Evolutionary conservation across 2,797 vertebrate genomes (phyloP), one percentile per base, ranked within the genome.

Genomic region (Chaetophractus vellerosus): DNA sequence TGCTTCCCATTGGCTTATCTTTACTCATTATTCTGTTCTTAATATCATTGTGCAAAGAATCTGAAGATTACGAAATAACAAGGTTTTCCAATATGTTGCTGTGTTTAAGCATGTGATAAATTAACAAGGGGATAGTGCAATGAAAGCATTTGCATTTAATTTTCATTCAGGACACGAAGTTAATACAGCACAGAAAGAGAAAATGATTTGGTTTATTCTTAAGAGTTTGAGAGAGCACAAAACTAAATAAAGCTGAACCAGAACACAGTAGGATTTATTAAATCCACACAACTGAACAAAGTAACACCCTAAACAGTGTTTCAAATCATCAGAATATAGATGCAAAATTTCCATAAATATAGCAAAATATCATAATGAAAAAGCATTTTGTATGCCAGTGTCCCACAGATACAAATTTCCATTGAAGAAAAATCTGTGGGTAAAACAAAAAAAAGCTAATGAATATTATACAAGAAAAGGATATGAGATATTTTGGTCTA

Each of bases 81-180:
- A 96, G 95, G 78, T 92, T 0, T 0, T 97, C 95, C 96, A 96
- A 94, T 88, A 96, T 83, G 90, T 92, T 93, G 88, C 95, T 96
- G 95, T 96, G 45, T 89, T 96, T 97, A 97, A 97, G 95, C 78
- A 97, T 88, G 96, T 95, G 96, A 75, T 94, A 97, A 96, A 97
- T 88, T 96, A 97, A 94, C 93, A 69, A 89, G 93, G 82, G 90
- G 26, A 83, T 63, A 88, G 81, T 85, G 76, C 69, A 90, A 76
- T 79, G 81, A 93, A 91, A 95, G 84, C 84, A 94, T 94, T 97
- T 97, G 91, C 78, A 96, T 95, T 97, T 97, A 90, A 96, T 97
- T 96, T 97, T 57, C 81, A 96, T 81, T 96, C 85, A 95, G 75
- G n/a, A n/a, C 87, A 90, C 90, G 93, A 76, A 96, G 26, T 24